phyloP scores from a whole-genome alignment of 2,797 vertebrate species.

The Erethizon dorsatum region DNA sequence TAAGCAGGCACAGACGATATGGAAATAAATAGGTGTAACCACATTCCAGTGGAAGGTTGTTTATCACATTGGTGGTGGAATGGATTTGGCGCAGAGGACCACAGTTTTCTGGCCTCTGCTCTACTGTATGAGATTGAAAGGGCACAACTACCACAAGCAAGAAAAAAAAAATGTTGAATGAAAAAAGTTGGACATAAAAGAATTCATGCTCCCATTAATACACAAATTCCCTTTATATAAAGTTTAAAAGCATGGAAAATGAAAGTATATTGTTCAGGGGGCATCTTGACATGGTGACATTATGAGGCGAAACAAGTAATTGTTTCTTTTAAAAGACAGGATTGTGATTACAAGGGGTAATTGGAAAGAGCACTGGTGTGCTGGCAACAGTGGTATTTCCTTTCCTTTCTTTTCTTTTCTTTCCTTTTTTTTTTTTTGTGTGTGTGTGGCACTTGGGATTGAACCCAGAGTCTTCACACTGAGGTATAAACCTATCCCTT shows the following conservation, averaged over 20 bases:
- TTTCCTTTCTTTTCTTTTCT: not conserved
- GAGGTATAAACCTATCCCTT: not conserved
- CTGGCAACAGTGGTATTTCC: not conserved
- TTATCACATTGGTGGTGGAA: not conserved
- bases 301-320: not conserved
- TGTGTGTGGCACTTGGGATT: no score
- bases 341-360: not conserved
- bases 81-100: not conserved
- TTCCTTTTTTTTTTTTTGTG: not conserved
- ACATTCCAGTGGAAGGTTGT: not conserved
- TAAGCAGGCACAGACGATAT: not conserved
- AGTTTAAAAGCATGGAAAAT: not conserved
- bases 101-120: not conserved
- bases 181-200: not conserved
- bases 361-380: not conserved
- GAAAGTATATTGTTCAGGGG: not conserved
- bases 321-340: constrained; percentile 1
- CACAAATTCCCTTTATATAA: not conserved
- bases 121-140: not conserved
- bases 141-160: not conserved
- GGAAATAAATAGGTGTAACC: not conserved
- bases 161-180: not conserved
- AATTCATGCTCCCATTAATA: not conserved
- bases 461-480: not conserved
- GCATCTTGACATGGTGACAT: not conserved